A percentile compares a stretch with the other conserved stretches of the same genome.
Evolutionary conservation across 2,888 invertebrate species (phyloP).

Genomic region (Entomobrya multifasciata): DNA sequence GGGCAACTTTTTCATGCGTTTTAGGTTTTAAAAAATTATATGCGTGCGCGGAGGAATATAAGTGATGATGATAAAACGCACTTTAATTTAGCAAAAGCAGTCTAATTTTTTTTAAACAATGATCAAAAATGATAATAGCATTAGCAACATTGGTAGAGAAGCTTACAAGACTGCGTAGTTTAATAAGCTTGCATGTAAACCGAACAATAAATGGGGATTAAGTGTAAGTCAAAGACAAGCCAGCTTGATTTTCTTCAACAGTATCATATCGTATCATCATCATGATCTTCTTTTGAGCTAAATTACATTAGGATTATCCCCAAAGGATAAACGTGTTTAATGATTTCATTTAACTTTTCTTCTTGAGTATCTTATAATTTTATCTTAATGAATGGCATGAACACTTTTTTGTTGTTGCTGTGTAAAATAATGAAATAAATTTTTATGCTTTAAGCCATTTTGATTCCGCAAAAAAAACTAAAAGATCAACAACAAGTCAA

Average conservation of each 20-base stretch:
- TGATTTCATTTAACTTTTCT: slow-evolving; percentile 19
- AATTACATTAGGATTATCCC: not conserved
- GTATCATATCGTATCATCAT: not conserved
- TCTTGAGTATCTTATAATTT: slow-evolving; percentile 1
- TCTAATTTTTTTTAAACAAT: too few species aligned
- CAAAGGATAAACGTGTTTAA: slow-evolving; percentile 31
- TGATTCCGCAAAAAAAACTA: slow-evolving; percentile 20
- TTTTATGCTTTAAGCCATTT: not conserved
- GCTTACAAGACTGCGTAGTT: too few species aligned
- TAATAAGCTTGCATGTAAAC: not conserved
- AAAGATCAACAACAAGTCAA: too few species aligned
- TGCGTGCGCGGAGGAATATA: not conserved
- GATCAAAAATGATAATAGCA: too few species aligned
- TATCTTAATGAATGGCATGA: slow-evolving; percentile 25
- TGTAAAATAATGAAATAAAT: not conserved
- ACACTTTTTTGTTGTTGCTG: not conserved
- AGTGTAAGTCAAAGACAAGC: too few species aligned
- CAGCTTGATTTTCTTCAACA: not conserved
- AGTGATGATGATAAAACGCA: not conserved
- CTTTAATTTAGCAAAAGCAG: too few species aligned
- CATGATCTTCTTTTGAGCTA: not conserved
- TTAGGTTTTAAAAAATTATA: not conserved
- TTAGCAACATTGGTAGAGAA: too few species aligned
- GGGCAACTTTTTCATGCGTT: not conserved
- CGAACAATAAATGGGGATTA: not conserved